Base-by-base conservation (phyloP, 2,797 vertebrate species). In the Enteromius paludinosus region DNA sequence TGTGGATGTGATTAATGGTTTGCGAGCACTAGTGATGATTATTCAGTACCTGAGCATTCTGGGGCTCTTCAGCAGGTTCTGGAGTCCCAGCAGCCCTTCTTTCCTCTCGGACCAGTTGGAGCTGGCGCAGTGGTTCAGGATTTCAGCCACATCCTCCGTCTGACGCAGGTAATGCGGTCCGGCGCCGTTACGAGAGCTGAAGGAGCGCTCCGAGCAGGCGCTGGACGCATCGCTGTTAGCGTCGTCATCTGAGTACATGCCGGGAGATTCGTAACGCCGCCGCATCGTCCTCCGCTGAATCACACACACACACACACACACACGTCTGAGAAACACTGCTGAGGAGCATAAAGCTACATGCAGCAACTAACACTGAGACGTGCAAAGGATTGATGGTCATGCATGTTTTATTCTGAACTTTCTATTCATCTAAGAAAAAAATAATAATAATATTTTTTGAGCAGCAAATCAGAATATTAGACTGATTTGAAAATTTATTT, bases 51-150 rank as follows among this genome's bases (percentile, higher is more conserved):
- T 97, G 89, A 98, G 94, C 1, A 94, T 95, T 81, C 96, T 91
- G 45, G 97, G 96, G 91, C 95, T 96, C 90, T 96, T 97, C 61
- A 98, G 90, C 52, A 97, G 93, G 88, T 96, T 97, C 92, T 98
- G 97, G 84, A 98, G 94, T 2, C 96, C 96, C 81, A 97, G 93
- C 54, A 98, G 95, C 1, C 98, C 98, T 84, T 99, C 98, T 78
- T 98, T 99, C 89, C 98, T 95, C 88, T 99, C 98, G 0, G 97
- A 97, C 97, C 98, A 99, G 93, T 98, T 99, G 90, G 98, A 96
- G 92, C 97, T 98, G 89, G 98, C 98, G 2, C 98, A 99, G 92
- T 98, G 98, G 92, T 99, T 99, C 64, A 99, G 94, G 76, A 99
- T 96, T 91, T 99, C 98, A 0, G 97, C 98, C 88, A 99, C 98